Conservation (phyloP, 2,888 invertebrate species). For the Eurois occulta region DNA sequence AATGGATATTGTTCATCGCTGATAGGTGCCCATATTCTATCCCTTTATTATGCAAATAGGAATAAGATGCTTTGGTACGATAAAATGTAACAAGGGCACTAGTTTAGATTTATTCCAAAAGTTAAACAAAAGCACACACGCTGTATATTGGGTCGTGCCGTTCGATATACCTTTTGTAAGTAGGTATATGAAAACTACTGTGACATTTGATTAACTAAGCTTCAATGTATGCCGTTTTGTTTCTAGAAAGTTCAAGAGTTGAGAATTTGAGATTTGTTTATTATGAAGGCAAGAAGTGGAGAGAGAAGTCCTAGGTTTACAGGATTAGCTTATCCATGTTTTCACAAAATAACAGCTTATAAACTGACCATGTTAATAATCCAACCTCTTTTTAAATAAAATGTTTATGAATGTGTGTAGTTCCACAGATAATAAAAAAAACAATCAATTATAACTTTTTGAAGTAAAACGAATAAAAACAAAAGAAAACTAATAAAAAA, state of each 20-base stretch:
- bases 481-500: constrained; percentile 1
- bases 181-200: constrained; percentile 13
- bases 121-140: constrained; percentile 63
- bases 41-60: constrained; percentile 68
- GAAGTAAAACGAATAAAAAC: neutral
- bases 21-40: constrained; percentile 65
- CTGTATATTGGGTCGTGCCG: constrained; percentile 35
- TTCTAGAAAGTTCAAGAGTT: neutral
- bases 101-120: constrained; percentile 64
- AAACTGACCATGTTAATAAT: neutral
- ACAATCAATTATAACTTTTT: neutral
- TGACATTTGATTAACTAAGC: constrained; percentile 27
- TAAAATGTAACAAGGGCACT: constrained; percentile 59
- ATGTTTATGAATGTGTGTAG: neutral
- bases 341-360: neutral
- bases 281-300: neutral
- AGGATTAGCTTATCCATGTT: neutral
- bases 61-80: constrained; percentile 60
- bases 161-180: constrained; percentile 16
- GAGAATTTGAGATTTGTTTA: neutral
- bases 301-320: neutral
- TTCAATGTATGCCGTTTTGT: constrained; percentile 4
- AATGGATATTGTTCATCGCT: constrained; percentile 65
- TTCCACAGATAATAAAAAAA: neutral
- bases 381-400: neutral